These are phyloP conservation scores for Toxostoma redivivum DNA, from an alignment of 2,113 vertebrate species.

Conservation along the genomic window DNA sequence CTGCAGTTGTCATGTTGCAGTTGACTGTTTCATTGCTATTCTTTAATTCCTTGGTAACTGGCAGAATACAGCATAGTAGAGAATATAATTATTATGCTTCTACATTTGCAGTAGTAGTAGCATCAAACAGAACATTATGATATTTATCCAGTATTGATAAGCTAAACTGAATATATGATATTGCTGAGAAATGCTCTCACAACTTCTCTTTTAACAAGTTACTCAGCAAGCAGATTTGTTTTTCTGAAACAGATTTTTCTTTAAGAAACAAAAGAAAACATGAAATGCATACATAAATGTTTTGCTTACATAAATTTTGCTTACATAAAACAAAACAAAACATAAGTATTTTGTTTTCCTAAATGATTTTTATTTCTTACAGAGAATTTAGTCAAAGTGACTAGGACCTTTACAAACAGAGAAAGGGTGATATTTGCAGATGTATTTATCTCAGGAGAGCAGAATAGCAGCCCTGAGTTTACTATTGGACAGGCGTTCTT, in stretches of 20 bases:
- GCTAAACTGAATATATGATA: background rate
- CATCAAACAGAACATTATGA: background rate
- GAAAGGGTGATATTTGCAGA: background rate
- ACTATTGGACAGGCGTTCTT: background rate
- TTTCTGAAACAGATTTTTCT: background rate
- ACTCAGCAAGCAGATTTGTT: background rate
- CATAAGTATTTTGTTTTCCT: background rate
- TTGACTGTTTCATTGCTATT: background rate
- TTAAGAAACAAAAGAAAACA: background rate
- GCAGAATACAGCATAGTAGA: background rate
- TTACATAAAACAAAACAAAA: background rate
- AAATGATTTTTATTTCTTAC: background rate
- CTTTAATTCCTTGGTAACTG: background rate
- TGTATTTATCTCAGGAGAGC: background rate
- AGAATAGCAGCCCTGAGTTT: background rate
- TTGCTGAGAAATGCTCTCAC: background rate
- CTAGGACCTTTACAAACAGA: background rate
- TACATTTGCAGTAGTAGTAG: background rate
- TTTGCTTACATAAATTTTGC: background rate
- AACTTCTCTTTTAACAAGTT: background rate
- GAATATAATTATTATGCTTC: background rate
- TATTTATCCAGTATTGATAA: background rate
- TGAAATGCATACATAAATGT: background rate
- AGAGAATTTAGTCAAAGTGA: background rate
- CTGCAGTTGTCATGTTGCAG: background rate